These are phyloP conservation scores for Antedon mediterranea DNA, from an alignment of 53 echinoderm and acorn worm species.

Conservation along the genomic window DNA sequence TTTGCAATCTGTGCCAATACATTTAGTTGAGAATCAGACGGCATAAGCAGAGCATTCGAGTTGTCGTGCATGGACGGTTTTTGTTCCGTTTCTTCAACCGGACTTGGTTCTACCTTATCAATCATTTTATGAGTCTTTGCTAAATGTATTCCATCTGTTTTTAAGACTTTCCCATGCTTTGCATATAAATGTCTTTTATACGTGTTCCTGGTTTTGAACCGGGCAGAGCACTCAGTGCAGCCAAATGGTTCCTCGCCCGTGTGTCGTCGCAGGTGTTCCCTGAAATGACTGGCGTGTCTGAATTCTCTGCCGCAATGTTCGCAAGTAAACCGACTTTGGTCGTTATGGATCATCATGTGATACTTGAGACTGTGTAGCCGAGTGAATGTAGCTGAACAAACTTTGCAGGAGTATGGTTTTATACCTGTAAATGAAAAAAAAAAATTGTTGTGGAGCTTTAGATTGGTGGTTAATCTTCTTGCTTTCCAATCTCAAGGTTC, in stretches of 20 bases:
- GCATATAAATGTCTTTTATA: constrained; percentile 83
- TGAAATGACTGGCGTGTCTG: constrained; percentile 93
- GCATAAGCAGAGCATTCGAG: background rate
- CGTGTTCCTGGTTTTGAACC: constrained; percentile 93
- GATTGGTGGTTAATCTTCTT: too few species aligned
- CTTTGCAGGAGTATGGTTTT: constrained; percentile 74
- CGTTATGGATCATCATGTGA: constrained; percentile 98
- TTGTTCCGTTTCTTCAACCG: background rate
- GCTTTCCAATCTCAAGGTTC: too few species aligned
- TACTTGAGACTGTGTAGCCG: constrained; percentile 96
- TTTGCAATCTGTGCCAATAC: background rate
- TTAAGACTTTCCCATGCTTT: constrained; percentile 77
- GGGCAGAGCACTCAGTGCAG: constrained; percentile 80
- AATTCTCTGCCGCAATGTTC: constrained; percentile 87
- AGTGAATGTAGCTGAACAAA: constrained; percentile 85
- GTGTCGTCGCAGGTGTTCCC: constrained; percentile 91
- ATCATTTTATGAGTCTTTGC: background rate
- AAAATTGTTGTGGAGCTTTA: too few species aligned
- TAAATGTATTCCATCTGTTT: constrained; percentile 36
- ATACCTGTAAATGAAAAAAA: constrained; percentile 38
- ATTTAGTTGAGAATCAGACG: background rate
- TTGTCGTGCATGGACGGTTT: background rate
- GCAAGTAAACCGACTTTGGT: constrained; percentile 81
- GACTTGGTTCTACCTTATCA: background rate
- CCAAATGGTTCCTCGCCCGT: constrained; percentile 96